These are phyloP conservation scores for Aelia acuminata DNA, from an alignment of 2,888 invertebrate species.

Conservation along the genomic window DNA sequence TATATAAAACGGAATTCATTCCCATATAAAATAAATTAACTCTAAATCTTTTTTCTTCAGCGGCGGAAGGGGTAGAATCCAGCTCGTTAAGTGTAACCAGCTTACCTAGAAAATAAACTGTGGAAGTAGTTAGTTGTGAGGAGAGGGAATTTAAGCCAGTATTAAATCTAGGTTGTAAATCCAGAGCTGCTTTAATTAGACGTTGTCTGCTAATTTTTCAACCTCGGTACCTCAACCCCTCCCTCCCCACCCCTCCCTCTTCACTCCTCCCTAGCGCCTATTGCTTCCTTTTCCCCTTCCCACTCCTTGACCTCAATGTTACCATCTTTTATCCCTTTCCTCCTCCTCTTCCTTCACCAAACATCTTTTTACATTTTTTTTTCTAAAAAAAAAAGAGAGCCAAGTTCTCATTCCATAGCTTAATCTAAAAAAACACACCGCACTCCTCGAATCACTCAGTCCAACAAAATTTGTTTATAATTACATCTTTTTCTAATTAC, in stretches of 20 bases:
- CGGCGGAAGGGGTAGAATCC: background rate
- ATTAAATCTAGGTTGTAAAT: slow-evolving; percentile 12
- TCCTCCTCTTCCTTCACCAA: background rate
- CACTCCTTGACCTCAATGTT: background rate
- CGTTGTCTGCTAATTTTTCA: background rate
- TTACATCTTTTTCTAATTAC: too few relatives aligned
- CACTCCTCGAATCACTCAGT: too few relatives aligned
- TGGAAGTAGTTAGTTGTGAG: background rate
- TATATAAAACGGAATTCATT: background rate
- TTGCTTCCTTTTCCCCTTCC: background rate
- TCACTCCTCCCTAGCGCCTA: background rate
- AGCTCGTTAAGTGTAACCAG: background rate
- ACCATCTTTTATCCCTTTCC: background rate
- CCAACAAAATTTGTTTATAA: too few relatives aligned
- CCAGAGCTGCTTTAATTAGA: background rate
- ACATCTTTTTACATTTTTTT: background rate
- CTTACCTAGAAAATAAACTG: background rate
- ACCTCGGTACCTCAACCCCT: background rate
- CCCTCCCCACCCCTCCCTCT: too few relatives aligned
- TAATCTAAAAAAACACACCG: too few relatives aligned
- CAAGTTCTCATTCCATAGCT: background rate
- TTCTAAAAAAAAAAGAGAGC: background rate
- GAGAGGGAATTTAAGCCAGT: background rate
- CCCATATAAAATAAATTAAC: background rate
- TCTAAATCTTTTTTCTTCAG: slow-evolving; percentile 2